phyloP scores from a whole-genome alignment of 1,140 invertebrate genomes.

The Caenorhabditis elegans region DNA sequence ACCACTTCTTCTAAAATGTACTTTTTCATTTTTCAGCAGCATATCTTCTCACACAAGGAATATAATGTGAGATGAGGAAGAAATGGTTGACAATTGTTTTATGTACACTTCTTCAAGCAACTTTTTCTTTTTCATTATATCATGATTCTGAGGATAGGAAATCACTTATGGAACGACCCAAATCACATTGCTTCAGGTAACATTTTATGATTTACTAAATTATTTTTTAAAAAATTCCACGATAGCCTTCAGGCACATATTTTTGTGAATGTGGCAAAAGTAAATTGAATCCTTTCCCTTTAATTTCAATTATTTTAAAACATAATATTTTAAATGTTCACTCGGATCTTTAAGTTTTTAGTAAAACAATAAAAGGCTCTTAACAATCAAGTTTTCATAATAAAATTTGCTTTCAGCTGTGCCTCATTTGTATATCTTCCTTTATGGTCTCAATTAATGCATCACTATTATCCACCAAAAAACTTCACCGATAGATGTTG shows the following conservation, averaged over 20 bases:
- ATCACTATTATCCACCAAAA: constrained; percentile 58
- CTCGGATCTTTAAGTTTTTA: too few species aligned
- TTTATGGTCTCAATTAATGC: constrained; percentile 55
- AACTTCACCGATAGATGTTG: constrained; percentile 59
- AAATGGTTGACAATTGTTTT: not conserved
- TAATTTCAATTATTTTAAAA: too few species aligned
- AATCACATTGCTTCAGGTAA: constrained; percentile 4
- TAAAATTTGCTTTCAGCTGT: constrained; percentile 38
- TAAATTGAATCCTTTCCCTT: too few species aligned
- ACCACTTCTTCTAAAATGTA: not conserved
- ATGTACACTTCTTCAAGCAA: not conserved
- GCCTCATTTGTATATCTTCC: constrained; percentile 51
- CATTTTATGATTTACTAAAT: not conserved
- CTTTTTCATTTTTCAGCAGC: not conserved
- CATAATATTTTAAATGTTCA: too few species aligned
- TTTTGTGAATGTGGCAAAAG: too few species aligned
- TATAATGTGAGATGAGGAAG: constrained; percentile 21
- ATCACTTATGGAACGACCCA: not conserved
- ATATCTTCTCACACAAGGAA: not conserved
- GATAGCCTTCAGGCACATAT: too few species aligned
- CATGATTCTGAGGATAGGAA: not conserved
- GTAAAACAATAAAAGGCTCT: too few species aligned
- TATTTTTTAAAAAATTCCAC: not conserved
- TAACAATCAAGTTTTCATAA: too few species aligned
- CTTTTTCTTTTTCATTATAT: not conserved